Conservation (phyloP, 53 echinoderm and acorn worm species). For the Apostichopus leukothele region DNA sequence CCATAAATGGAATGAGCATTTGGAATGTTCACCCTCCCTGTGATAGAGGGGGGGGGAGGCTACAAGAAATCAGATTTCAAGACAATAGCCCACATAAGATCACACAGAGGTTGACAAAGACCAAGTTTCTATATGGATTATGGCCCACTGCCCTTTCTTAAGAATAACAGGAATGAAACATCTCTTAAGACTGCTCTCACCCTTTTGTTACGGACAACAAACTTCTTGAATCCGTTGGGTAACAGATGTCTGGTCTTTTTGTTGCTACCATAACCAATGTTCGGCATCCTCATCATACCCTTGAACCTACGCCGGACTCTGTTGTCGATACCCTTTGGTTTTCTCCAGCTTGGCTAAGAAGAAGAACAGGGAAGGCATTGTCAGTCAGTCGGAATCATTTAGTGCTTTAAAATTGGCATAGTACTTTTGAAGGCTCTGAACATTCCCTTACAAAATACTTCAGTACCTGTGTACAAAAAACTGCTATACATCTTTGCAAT, state of each 20-base stretch:
- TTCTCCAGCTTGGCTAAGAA: slow-evolving; percentile 86
- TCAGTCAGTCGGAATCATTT: background rate
- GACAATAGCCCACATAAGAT: too few species aligned
- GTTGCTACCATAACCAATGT: slow-evolving; percentile 94
- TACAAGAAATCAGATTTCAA: too few species aligned
- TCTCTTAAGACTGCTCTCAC: slow-evolving; percentile 42
- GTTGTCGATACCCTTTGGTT: slow-evolving; percentile 99
- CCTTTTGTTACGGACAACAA: slow-evolving; percentile 91
- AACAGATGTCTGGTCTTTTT: slow-evolving; percentile 87
- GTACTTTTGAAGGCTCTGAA: too few species aligned
- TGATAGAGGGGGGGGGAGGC: too few species aligned
- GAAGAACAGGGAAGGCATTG: background rate
- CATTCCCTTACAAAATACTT: too few species aligned
- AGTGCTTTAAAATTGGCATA: too few species aligned
- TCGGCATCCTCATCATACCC: slow-evolving; percentile 96
- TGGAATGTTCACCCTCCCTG: too few species aligned
- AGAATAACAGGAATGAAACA: background rate
- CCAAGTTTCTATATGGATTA: background rate
- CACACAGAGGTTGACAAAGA: background rate
- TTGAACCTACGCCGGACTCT: slow-evolving; percentile 94
- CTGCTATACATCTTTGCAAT: too few species aligned
- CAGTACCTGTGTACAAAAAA: too few species aligned
- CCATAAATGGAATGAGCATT: too few species aligned
- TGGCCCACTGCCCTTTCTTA: too few species aligned
- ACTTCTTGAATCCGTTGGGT: slow-evolving; percentile 95